Base-by-base conservation (phyloP, 2,888 invertebrate species). In the Crioceris asparagi region DNA sequence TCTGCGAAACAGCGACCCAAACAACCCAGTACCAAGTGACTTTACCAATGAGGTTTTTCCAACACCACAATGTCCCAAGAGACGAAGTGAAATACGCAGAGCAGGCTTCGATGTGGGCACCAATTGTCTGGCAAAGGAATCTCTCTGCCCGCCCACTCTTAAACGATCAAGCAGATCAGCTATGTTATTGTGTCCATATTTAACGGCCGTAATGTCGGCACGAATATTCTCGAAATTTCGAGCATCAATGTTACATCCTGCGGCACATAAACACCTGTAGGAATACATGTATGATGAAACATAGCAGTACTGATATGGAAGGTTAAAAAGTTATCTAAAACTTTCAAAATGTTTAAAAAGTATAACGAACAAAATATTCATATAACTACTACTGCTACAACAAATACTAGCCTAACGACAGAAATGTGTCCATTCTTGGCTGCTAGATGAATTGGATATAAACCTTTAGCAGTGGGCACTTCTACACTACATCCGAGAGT, bases 171-270 rank as follows among this genome's bases (percentile, higher is more conserved):
- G 62, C 23, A 84, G 63, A 45, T 75, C 75, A 12, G 78, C 78
- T 37, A 82, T 78, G 42, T 77, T 72, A 40, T 74, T 72, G 57
- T 77, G 74, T 14, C 82, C 81, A 53, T 81, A 74, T 52, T 82
- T 80, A 35, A 83, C 64, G n/a, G 83, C 83, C 48, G 81, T 77
- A 26, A 83, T 78, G 54, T 83, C 83, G 3, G 83, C 79, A 30
- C 78, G 72, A 35, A 83, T 76, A 35, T 81, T 81, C 56, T 79
- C 79, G 51, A 70, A 69, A 59, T 79, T 79, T 33, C 72, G 70
- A 41, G 72, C 70, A 49, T 79, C 78, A 30, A 79, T 73, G 49
- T 77, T 72, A 51, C 81, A 80, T 27, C 82, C 80, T 39, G 81
- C 75, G 45, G 80, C 68, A 51, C 83, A 77, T 32, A 84, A 66